These are phyloP conservation scores for Campoletis sonorensis DNA, from an alignment of 1,140 invertebrate genomes.

Conservation along the genomic window DNA sequence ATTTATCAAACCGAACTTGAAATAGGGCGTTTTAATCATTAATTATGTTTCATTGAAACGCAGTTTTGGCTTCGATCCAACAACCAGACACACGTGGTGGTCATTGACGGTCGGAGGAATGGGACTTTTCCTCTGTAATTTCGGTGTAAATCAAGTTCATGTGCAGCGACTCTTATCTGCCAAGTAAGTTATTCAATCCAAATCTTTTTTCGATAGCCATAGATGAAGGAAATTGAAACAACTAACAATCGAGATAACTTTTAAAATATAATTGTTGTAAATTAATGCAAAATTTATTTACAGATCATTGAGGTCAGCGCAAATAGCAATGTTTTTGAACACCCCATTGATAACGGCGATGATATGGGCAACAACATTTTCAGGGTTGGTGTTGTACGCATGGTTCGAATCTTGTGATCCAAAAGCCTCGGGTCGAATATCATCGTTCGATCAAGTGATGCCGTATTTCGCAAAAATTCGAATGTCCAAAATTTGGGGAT, in stretches of 20 bases:
- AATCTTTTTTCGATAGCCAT: neutral
- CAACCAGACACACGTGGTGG: conserved; percentile 86
- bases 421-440: conserved; percentile 77
- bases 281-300: neutral
- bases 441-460: conserved; percentile 66
- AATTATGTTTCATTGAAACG: conserved; percentile 20
- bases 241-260: too few species aligned
- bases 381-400: conserved; percentile 87
- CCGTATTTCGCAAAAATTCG: conserved; percentile 82
- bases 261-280: too few species aligned
- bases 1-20: neutral
- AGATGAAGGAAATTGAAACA: neutral
- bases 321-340: conserved; percentile 80
- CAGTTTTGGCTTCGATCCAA: conserved; percentile 82
- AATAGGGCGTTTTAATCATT: neutral
- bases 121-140: conserved; percentile 85
- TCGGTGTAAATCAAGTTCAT: conserved; percentile 87
- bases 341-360: conserved; percentile 81
- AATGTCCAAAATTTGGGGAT: conserved; percentile 81
- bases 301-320: conserved; percentile 81
- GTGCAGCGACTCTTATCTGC: conserved; percentile 72
- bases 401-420: conserved; percentile 88
- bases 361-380: conserved; percentile 82
- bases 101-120: conserved; percentile 83
- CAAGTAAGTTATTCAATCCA: conserved; percentile 61